These are phyloP conservation scores for Microtus montanus DNA, from an alignment of 2,113 vertebrate genomes.

Conservation along the genomic window DNA sequence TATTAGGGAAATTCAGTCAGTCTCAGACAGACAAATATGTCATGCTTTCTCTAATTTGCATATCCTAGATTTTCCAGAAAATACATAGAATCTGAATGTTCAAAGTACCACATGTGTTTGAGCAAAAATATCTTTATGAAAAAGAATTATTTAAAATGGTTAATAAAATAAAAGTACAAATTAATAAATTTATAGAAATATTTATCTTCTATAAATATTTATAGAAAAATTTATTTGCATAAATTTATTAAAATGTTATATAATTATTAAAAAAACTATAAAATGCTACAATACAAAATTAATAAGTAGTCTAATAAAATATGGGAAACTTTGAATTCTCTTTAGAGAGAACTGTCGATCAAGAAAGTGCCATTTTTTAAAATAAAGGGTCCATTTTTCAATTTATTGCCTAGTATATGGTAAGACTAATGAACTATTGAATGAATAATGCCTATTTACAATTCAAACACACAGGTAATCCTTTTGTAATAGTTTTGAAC, in stretches of 20 bases:
- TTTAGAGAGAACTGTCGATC: not conserved
- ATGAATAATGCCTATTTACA: conserved; percentile 45
- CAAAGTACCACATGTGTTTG: not conserved
- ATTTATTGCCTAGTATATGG: not conserved
- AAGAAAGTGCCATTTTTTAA: conserved; percentile 33
- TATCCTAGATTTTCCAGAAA: not conserved
- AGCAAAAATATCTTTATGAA: not conserved
- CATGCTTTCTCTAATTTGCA: not conserved
- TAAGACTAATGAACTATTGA: conserved; percentile 40
- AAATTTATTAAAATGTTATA: not conserved
- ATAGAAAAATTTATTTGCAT: not conserved
- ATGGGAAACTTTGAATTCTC: not conserved
- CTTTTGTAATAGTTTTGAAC: conserved; percentile 52
- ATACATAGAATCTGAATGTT: not conserved
- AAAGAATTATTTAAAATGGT: not conserved
- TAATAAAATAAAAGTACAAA: not conserved
- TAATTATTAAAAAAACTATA: too few species aligned
- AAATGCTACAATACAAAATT: not conserved
- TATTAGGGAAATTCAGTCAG: not conserved
- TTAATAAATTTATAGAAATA: not conserved
- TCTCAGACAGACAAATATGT: not conserved
- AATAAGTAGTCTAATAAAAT: not conserved
- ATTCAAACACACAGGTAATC: conserved; percentile 31
- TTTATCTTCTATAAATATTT: not conserved
- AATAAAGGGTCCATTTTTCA: not conserved